A percentile compares a stretch with the other conserved stretches of the same genome.
phyloP scores from a whole-genome alignment of 2,888 invertebrate genomes.

The Ecliptopera silaceata region DNA sequence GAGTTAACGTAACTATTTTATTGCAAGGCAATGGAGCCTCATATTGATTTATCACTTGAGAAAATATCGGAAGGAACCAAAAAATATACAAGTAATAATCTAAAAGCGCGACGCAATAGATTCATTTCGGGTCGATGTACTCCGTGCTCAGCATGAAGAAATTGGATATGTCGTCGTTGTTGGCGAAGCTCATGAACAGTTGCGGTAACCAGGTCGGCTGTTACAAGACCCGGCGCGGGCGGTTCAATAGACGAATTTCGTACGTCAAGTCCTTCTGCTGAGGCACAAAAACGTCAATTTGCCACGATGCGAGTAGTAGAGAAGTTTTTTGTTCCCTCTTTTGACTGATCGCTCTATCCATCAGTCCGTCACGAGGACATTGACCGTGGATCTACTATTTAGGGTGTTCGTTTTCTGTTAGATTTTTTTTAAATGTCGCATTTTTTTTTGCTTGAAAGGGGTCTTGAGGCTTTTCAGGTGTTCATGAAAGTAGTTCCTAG shows the following conservation, averaged over 20 bases:
- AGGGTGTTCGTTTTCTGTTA: constrained; percentile 61
- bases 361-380: constrained; percentile 69
- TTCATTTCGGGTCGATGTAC: constrained; percentile 61
- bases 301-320: constrained; percentile 57
- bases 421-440: constrained; percentile 22
- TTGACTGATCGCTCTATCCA: constrained; percentile 70
- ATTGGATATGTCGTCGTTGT: constrained; percentile 61
- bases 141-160: constrained; percentile 55
- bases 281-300: constrained; percentile 72
- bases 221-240: constrained; percentile 42
- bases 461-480: constrained; percentile 8
- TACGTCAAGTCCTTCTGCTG: constrained; percentile 49
- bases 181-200: constrained; percentile 52
- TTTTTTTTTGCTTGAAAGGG: constrained; percentile 16
- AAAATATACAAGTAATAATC: constrained; percentile 33
- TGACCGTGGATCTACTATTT: constrained; percentile 75
- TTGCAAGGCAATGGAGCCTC: constrained; percentile 6
- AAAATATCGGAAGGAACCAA: constrained; percentile 15
- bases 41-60: constrained; percentile 7
- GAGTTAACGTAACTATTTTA: constrained; percentile 24
- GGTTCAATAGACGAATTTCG: constrained; percentile 65
- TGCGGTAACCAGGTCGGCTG: constrained; percentile 56
- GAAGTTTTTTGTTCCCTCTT: constrained; percentile 69
- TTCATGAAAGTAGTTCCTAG: neutral
- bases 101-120: constrained; percentile 35